Base-by-base conservation (phyloP, 2,888 invertebrate genomes). In the Miltochrista miniata region DNA sequence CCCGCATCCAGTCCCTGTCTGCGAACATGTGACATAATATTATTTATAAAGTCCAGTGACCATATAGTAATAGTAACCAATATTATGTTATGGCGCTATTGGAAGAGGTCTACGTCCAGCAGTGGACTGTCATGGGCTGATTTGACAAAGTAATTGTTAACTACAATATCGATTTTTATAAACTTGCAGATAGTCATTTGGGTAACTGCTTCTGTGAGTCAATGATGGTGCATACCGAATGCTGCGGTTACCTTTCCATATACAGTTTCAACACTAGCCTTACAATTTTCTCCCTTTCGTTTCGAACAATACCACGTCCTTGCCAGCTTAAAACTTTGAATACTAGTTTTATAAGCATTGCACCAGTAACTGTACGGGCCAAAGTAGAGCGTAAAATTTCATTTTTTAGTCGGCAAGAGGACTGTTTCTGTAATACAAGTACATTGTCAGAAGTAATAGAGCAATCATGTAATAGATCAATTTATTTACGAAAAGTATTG, bases 321-420 rank as follows among this genome's bases (percentile, higher is more conserved):
- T 11, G 42, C 24, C 0, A 44, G 13, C 31, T 45, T 45, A 1
- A 54, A 29, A 0, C 2, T 9, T 13, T 10, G 31, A 7, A 24
- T 14, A 0, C 42, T 9, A 1, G 15, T 9, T 29, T 53, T 59
- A 18, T 58, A 58, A 0, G 24, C 1, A 14, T 78, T 76, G 31
- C 76, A 73, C 80, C 79, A 80, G 39, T 70, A 81, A 0, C 75
- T 75, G 12, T 76, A 57, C 1, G 52, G 40, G 0, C 66, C 67
- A 35, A 61, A 68, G 10, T 62, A 60, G 3, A 81, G 66, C 0
- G 68, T 72, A 42, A 64, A 74, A 18, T 64, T 64, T 2, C 64
- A 68, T n/a, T 12, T 44, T 30, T 48, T 62, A 1, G 62, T 62
- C n/a, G 59, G 59, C 9, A 52, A 11, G 7, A 61, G 40, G 8